A percentile compares a stretch with the other conserved stretches of the same genome.
Evolutionary conservation across 2,113 vertebrate genomes (phyloP).

Genomic region (Brienomyrus longianalis): DNA sequence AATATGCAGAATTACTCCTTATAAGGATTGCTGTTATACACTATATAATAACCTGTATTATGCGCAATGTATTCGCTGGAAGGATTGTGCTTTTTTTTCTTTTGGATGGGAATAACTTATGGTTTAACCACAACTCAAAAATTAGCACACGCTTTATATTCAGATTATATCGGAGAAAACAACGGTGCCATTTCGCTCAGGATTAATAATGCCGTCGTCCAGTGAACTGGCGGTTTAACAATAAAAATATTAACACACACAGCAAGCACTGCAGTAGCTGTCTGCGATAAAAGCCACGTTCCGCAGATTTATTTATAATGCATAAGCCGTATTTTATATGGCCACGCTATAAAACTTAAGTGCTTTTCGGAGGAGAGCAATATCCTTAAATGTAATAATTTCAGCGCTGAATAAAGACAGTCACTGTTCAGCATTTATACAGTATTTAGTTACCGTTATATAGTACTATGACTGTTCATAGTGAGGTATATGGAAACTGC

Average conservation of each 20-base stretch:
- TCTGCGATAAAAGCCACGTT: background rate
- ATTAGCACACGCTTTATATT: background rate
- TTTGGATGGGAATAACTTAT: background rate
- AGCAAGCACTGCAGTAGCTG: background rate
- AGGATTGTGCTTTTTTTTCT: background rate
- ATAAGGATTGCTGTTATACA: background rate
- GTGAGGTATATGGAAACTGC: background rate
- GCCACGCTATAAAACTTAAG: background rate
- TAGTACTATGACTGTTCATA: background rate
- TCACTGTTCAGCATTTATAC: background rate
- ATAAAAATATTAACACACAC: background rate
- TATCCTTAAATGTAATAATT: constrained; percentile 3
- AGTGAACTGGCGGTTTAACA: background rate
- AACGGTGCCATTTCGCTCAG: background rate
- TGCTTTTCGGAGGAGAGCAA: background rate
- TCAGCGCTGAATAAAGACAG: background rate
- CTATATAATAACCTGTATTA: background rate
- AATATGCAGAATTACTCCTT: background rate
- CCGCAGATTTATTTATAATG: constrained; percentile 2
- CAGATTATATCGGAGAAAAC: background rate
- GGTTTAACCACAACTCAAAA: background rate
- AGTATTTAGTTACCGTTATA: background rate
- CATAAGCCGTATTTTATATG: background rate
- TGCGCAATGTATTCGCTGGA: background rate
- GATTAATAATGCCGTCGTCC: background rate